Percentiles rank a stretch among this genome's conserved stretches.
Conservation (phyloP, 2,113 vertebrate species). For the Silurus asotus region DNA sequence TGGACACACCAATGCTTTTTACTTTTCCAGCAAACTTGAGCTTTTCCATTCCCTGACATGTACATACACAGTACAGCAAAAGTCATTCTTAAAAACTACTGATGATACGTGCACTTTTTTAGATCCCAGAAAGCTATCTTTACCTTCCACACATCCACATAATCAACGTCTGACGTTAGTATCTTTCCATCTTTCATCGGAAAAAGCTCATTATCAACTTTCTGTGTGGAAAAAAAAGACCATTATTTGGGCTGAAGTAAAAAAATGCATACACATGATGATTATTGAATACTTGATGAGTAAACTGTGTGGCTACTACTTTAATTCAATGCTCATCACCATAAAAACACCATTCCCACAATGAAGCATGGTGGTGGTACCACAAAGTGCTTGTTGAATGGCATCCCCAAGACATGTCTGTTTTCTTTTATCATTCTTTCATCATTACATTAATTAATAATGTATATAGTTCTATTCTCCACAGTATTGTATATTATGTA, state of each 20-base stretch:
- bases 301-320: not conserved
- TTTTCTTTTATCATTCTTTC: not conserved
- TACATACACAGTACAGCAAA: not conserved
- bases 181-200: conserved; percentile 67
- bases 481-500: not conserved
- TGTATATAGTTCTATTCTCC: not conserved
- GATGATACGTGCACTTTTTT: not conserved
- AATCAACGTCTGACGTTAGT: conserved; percentile 68
- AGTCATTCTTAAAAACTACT: not conserved
- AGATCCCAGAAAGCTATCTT: conserved; percentile 19
- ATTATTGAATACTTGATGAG: not conserved
- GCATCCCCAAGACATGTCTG: not conserved
- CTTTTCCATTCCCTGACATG: conserved; percentile 73
- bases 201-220: conserved; percentile 66
- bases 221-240: conserved; percentile 63
- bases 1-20: conserved; percentile 77
- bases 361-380: not conserved
- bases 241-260: not conserved
- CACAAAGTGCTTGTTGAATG: not conserved
- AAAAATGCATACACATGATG: not conserved
- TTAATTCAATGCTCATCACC: not conserved
- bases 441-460: not conserved
- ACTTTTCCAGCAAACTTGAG: conserved; percentile 73
- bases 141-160: conserved; percentile 79
- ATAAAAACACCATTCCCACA: not conserved